A percentile compares a stretch with the other conserved stretches of the same genome.
Conservation (phyloP, 2,113 vertebrate genomes). For the Lipophrys pholis region DNA sequence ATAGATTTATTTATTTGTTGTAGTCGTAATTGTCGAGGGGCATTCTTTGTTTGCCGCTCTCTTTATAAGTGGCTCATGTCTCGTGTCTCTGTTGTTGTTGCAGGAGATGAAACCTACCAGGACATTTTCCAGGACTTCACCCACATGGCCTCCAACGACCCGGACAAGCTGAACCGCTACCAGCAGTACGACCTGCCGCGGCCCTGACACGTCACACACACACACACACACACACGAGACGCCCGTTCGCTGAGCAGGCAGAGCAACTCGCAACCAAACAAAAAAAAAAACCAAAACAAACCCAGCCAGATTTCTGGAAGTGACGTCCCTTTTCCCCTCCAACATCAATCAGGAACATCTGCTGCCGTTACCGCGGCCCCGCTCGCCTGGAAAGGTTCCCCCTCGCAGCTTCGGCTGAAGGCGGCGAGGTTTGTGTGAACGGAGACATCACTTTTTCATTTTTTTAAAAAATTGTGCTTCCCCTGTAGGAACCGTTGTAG, state of each 20-base stretch:
- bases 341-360: constrained; percentile 7
- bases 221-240: too few species aligned
- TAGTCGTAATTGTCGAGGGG: too few species aligned
- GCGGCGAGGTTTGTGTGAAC: constrained; percentile 26
- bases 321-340: constrained; percentile 1
- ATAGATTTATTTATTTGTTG: too few species aligned
- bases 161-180: constrained; percentile 96
- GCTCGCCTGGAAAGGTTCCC: not conserved
- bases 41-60: not conserved
- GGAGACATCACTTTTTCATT: constrained; percentile 10
- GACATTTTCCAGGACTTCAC: constrained; percentile 99
- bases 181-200: constrained; percentile 86
- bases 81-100: constrained; percentile 12
- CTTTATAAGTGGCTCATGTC: not conserved
- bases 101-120: constrained; percentile 98
- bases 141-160: constrained; percentile 98
- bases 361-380: not conserved
- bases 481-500: constrained; percentile 16
- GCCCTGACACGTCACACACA: constrained; percentile 79
- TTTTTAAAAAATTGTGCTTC: constrained; percentile 10
- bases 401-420: not conserved
- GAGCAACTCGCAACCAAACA: not conserved
- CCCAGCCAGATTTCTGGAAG: not conserved
- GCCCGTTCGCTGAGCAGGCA: not conserved
- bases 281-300: not conserved